These are phyloP conservation scores for Drosophila anomelani DNA, from an alignment of 2,888 invertebrate genomes.

Conservation along the genomic window DNA sequence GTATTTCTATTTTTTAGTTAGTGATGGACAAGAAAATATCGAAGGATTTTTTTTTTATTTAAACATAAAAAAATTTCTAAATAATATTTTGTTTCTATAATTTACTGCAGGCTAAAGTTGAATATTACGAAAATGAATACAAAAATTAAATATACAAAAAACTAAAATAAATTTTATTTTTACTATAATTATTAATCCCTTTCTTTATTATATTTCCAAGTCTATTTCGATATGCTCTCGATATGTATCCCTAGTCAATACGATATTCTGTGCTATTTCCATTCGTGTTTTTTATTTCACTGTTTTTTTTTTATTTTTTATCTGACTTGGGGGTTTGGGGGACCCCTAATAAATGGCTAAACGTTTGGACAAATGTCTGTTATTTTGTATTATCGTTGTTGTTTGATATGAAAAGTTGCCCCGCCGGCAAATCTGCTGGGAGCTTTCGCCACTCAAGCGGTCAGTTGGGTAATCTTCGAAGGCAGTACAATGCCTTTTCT, in stretches of 20 bases:
- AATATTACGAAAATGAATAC: too few relatives aligned
- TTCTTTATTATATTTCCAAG: not conserved
- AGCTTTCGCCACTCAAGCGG: conserved; percentile 37
- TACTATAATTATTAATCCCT: not conserved
- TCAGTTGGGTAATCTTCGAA: conserved; percentile 30
- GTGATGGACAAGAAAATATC: not conserved
- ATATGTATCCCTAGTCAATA: conserved; percentile 17
- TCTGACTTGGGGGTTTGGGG: not conserved
- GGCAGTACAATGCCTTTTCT: not conserved
- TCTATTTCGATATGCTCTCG: not conserved
- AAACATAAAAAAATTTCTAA: not conserved
- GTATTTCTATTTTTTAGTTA: conserved; percentile 10
- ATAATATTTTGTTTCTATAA: not conserved
- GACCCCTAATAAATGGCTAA: conserved; percentile 68
- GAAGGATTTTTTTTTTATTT: not conserved
- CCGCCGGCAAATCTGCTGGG: conserved; percentile 46
- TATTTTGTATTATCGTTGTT: conserved; percentile 74
- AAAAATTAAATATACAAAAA: too few relatives aligned
- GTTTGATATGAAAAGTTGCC: conserved; percentile 66
- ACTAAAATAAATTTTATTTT: not conserved
- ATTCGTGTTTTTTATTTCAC: conserved; percentile 13
- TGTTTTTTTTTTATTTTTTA: conserved; percentile 13
- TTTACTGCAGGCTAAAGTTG: not conserved
- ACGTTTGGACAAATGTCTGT: conserved; percentile 70
- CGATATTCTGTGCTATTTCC: conserved; percentile 7